Evolutionary conservation across 1,140 invertebrate species (phyloP).

Genomic region (Saccostrea glomerata): DNA sequence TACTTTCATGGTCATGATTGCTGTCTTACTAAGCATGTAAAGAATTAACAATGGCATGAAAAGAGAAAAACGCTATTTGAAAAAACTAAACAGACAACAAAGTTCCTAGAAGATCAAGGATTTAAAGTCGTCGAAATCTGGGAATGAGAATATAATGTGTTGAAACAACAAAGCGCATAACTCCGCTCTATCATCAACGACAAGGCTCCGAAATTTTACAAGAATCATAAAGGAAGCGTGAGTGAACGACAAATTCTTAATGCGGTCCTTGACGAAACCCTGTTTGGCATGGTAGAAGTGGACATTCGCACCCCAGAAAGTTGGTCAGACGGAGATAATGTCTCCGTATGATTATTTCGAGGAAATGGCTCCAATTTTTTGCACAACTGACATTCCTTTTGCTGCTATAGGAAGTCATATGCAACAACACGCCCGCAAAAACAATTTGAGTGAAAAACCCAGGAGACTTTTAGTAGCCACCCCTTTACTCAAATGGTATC

Average conservation of each 20-base stretch:
- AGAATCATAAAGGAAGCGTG: slow-evolving; percentile 37
- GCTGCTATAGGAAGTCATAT: slow-evolving; percentile 57
- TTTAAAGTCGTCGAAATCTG: slow-evolving; percentile 23
- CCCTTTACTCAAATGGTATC: slow-evolving; percentile 56
- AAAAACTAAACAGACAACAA: not conserved
- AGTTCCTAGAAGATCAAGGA: not conserved
- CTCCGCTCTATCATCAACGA: not conserved
- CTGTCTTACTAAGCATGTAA: not conserved
- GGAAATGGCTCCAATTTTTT: slow-evolving; percentile 54
- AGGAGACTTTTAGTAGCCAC: slow-evolving; percentile 48
- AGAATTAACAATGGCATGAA: not conserved
- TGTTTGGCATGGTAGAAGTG: slow-evolving; percentile 56
- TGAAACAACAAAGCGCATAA: not conserved
- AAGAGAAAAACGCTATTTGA: not conserved
- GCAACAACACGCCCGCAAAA: slow-evolving; percentile 21
- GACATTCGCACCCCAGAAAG: slow-evolving; percentile 51
- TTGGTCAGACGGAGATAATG: not conserved
- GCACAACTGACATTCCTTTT: slow-evolving; percentile 47
- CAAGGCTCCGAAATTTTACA: slow-evolving; percentile 37
- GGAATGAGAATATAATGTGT: slow-evolving; percentile 37
- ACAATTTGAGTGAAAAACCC: slow-evolving; percentile 35
- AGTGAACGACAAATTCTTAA: slow-evolving; percentile 27
- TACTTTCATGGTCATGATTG: slow-evolving; percentile 42
- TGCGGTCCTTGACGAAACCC: not conserved
- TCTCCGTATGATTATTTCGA: slow-evolving; percentile 42